Conservation (phyloP, 2,888 invertebrate species). For the Meliscaeva auricollis region DNA sequence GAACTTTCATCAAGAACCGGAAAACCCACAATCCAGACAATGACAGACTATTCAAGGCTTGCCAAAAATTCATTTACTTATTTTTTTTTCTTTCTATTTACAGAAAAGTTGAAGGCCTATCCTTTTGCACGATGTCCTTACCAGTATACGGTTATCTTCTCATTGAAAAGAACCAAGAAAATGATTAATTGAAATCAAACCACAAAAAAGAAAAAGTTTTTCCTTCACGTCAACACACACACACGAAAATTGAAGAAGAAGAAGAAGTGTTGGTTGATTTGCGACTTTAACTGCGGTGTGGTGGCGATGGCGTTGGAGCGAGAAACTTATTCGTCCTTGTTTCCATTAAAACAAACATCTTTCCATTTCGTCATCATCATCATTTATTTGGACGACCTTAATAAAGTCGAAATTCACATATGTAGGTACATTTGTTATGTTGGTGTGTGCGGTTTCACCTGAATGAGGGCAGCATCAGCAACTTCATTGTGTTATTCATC, state of each 20-base stretch:
- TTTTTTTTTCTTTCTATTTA: not conserved
- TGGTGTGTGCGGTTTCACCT: conserved; percentile 9
- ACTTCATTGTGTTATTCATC: conserved; percentile 14
- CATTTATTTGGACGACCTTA: conserved; percentile 23
- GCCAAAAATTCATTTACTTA: conserved; percentile 16
- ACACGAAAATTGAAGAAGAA: conserved; percentile 1
- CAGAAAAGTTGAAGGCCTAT: not conserved
- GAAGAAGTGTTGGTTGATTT: conserved; percentile 19
- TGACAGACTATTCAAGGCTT: conserved; percentile 15
- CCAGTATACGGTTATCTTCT: not conserved
- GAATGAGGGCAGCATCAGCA: conserved; percentile 42
- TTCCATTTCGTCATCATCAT: conserved; percentile 47
- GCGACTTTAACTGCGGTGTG: conserved; percentile 7
- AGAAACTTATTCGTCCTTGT: conserved; percentile 33
- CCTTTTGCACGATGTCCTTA: conserved; percentile 8
- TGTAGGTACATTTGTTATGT: conserved; percentile 22
- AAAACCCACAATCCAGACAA: not conserved
- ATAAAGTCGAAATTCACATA: conserved; percentile 26
- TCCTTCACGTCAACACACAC: conserved; percentile 1
- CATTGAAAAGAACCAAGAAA: not conserved
- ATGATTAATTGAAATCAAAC: conserved; percentile 43
- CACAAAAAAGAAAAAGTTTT: conserved; percentile 6
- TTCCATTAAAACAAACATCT: conserved; percentile 32
- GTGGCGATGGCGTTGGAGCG: not conserved
- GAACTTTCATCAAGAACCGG: conserved; percentile 23